phyloP scores from a whole-genome alignment of 2,113 vertebrate species.

The Pyrgilauda ruficollis region DNA sequence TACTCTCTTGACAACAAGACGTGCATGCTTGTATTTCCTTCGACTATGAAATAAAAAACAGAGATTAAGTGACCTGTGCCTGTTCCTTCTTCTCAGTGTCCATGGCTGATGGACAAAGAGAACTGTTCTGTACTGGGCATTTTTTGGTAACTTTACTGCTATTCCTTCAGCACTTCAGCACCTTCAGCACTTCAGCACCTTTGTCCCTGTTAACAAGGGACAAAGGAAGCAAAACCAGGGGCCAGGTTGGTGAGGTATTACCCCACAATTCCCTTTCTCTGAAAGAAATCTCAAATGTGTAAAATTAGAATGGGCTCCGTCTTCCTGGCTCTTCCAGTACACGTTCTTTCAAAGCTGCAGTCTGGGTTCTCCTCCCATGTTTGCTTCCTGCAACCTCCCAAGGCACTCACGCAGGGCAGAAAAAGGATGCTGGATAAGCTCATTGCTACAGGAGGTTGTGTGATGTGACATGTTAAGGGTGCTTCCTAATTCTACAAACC shows the following conservation, averaged over 20 bases:
- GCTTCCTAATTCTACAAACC: neutral
- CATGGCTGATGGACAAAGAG: neutral
- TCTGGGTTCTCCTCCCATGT: fast-evolving
- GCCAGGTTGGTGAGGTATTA: neutral
- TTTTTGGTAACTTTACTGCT: neutral
- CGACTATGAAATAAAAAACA: neutral
- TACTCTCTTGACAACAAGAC: neutral
- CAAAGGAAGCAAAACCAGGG: neutral
- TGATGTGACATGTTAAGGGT: neutral
- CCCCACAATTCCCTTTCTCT: neutral
- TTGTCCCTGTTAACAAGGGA: neutral
- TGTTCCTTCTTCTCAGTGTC: neutral
- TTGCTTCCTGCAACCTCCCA: neutral
- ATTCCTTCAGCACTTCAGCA: neutral
- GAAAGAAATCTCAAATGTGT: neutral
- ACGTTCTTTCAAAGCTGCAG: neutral
- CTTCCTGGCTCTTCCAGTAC: neutral
- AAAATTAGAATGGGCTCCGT: neutral
- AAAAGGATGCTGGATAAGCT: neutral
- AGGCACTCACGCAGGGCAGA: fast-evolving
- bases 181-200: neutral
- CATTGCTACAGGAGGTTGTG: neutral
- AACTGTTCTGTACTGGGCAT: neutral
- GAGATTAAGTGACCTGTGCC: neutral
- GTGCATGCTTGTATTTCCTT: neutral